Evolutionary conservation across 1,140 invertebrate genomes (phyloP), one percentile per base, ranked within the genome.

Genomic region (Harpegnathos saltator): DNA sequence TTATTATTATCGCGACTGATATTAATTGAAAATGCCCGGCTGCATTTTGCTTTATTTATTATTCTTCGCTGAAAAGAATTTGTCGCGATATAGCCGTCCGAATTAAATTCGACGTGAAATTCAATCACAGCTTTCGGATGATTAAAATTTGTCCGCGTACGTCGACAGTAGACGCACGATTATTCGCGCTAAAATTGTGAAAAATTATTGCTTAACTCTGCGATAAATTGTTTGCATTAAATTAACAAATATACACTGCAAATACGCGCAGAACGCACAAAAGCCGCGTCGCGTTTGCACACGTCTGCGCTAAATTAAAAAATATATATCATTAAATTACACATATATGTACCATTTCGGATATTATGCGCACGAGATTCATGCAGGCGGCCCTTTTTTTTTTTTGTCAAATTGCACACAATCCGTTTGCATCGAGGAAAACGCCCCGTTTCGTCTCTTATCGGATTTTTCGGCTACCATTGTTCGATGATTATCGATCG

Each of bases 301-400:
- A 71, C 65, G 11, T 9, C 14, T 33, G 71, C 50, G 54, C 71
- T 80, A 71, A 80, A 80, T 80, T 80, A 80, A 80, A 80, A 80
- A 80, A 71, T 71, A 80, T 80, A 80, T 80, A 80, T 80, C 75
- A 80, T 80, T 80, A 80, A 80, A 80, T 80, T 58, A 80, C 75
- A 80, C 69, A 71, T 71, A 48, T 80, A 48, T 69, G n/a, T n/a
- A 71, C 71, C 75, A 71, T 80, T 65, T 22, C 52, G 65, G 22
- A 80, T 80, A 80, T 80, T 80, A 80, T 71, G 75, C 69, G 63
- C 75, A 78, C 44, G 74, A 48, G 65, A 80, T 80, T 69, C 65
- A 56, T n/a, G 65, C 63, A 38, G 29, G 75, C 50, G 75, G 11
- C 7, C 7, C 0, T 44, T 44, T 44, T 33, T 65, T 78, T 73